Base-by-base conservation (phyloP, 2,797 vertebrate genomes). In the Sebastes steindachneri region DNA sequence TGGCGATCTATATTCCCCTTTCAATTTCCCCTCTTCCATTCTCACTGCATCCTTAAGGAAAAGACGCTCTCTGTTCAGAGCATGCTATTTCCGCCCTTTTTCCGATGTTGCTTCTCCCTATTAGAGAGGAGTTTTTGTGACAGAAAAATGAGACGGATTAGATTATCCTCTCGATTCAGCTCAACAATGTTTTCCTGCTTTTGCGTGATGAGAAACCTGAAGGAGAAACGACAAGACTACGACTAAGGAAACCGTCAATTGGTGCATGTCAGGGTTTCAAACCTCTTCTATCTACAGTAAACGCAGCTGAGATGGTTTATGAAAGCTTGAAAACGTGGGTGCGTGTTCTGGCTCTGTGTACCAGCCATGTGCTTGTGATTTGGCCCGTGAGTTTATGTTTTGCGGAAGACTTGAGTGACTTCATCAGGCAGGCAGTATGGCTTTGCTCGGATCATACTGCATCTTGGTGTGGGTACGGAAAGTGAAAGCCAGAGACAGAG, bases 281-380 rank as follows among this genome's bases (percentile, higher is more conserved):
- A 65, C n/a, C 26, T 73, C 62, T 73, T 68, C 28, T 17, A 65
- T 14, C 26, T 59, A 41, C 37, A 41, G 37, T 41, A 86, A 84
- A 79, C 55, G 65, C 76, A 83, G 53, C 68, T 70, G n/a, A 60
- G 60, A 41, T 62, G 35, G 28, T 72, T 87, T 55, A 58, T 72
- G 31, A 84, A 67, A 45, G 54, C 68, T 23, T 76, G 53, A 63
- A 70, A 73, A 68, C 3, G 59, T 75, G 87, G 51, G 33, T 53
- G 64, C n/a, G 35, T 83, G 55, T 57, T 68, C 28, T 67, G 79
- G 55, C 62, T 77, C 19, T 58, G 33, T 41, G 63, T 77, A 82
- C 12, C 75, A 60, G 64, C 62, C 80, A 88, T 79, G 82, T 88
- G 91, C 74, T 87, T 86, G 59, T 63, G 60, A 88, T 89, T 85